phyloP scores from a whole-genome alignment of 2,797 vertebrate genomes.

The Pangasius djambal region DNA sequence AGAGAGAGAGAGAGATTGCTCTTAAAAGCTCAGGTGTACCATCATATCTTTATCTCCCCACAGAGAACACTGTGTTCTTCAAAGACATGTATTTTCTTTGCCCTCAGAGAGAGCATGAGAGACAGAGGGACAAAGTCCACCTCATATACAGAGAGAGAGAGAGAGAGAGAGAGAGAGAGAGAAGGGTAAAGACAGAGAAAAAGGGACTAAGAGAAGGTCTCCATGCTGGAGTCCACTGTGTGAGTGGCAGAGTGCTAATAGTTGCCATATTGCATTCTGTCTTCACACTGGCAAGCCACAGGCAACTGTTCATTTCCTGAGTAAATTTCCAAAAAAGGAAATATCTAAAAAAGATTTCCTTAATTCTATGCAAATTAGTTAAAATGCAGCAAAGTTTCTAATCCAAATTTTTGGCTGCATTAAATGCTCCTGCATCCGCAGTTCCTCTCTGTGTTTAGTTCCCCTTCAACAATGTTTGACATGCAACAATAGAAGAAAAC shows the following conservation, averaged over 20 bases:
- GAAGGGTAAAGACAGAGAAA: background rate
- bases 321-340: background rate
- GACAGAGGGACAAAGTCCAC: background rate
- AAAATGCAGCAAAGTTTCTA: too few relatives aligned
- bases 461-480: background rate
- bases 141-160: background rate
- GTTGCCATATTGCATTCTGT: background rate
- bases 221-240: conserved; percentile 10
- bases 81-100: background rate
- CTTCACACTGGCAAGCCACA: background rate
- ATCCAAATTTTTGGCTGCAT: too few relatives aligned
- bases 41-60: conserved; percentile 1
- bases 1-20: conserved; percentile 3
- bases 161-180: background rate
- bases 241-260: conserved; percentile 19
- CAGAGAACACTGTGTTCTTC: conserved; percentile 16
- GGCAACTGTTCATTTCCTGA: background rate
- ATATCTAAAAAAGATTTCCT: conserved; percentile 3
- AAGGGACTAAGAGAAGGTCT: background rate
- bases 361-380: background rate
- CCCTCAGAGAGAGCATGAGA: background rate
- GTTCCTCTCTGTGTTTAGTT: background rate
- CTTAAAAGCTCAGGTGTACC: conserved; percentile 17
- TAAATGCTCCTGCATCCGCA: background rate
- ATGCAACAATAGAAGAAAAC: background rate